Evolutionary conservation across 1,140 invertebrate genomes (phyloP), one percentile per base, ranked within the genome.

Genomic region (Cyclargus thomasi): DNA sequence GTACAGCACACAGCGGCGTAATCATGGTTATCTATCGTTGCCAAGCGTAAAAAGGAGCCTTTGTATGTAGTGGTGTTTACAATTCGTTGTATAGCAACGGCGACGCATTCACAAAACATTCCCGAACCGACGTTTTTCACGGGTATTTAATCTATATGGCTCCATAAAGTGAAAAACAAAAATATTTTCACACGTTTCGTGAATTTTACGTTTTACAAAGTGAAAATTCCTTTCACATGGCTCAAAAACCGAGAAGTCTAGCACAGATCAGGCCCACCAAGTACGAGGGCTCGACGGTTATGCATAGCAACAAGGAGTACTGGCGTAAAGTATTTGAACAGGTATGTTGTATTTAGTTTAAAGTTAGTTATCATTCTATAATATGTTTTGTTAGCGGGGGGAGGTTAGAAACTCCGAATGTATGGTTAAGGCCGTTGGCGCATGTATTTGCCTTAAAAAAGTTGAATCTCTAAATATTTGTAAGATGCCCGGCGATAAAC

Each of bases 301-400:
- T 87, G 53, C 77, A 81, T 8, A 67, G 18, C 6, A 88, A 83
- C 67, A 88, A 78, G 68, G 80, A 77, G 63, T 86, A 88, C 70
- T 90, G 88, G 88, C 74, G 74, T 22, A 76, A 62, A 35, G 70
- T 83, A 18, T 81, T 89, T 47, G 14, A 47, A 14, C 11, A 47
- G 39, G 39, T 47, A 47, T 47, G 39, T 47, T n/a, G n/a, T n/a
- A n/a, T n/a, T n/a, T n/a, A n/a, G n/a, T n/a, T n/a, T n/a, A n/a
- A n/a, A n/a, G n/a, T n/a, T n/a, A n/a, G n/a, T n/a, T n/a, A n/a
- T n/a, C n/a, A n/a, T n/a, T n/a, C n/a, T n/a, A n/a, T n/a, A n/a
- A n/a, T n/a, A n/a, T n/a, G n/a, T n/a, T n/a, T n/a, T n/a, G n/a
- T n/a, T n/a, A n/a, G n/a, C n/a, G n/a, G n/a, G n/a, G n/a, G n/a